Conservation (phyloP, 2,113 vertebrate genomes). For the Semicossyphus pulcher region DNA sequence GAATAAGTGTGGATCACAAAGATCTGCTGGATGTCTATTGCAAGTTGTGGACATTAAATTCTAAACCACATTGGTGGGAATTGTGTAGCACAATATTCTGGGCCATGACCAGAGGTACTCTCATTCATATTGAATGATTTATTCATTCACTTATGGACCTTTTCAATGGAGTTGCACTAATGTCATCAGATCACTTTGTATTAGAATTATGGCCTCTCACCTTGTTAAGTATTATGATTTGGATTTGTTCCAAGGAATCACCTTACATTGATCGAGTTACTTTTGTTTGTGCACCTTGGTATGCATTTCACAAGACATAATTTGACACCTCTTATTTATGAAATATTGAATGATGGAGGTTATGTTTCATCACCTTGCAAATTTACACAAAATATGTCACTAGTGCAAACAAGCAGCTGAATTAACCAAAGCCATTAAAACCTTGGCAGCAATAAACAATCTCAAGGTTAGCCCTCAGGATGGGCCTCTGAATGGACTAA, state of each 20-base stretch:
- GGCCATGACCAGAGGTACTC: too few relatives aligned
- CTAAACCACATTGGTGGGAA: too few relatives aligned
- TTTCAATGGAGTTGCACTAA: not conserved
- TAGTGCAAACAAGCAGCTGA: constrained; percentile 37
- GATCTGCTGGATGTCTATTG: too few relatives aligned
- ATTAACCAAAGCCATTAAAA: constrained; percentile 58
- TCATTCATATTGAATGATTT: too few relatives aligned
- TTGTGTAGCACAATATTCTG: too few relatives aligned
- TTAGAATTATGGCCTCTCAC: not conserved
- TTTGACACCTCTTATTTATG: not conserved
- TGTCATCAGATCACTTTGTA: not conserved
- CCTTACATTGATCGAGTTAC: not conserved
- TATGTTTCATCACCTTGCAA: not conserved
- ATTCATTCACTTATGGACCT: too few relatives aligned
- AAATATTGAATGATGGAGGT: not conserved
- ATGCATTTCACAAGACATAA: not conserved
- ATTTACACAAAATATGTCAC: constrained; percentile 14
- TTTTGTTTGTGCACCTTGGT: not conserved
- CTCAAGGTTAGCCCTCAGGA: constrained; percentile 13
- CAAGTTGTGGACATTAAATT: too few relatives aligned
- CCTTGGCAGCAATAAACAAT: constrained; percentile 45
- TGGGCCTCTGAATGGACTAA: constrained; percentile 44
- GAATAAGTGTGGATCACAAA: too few relatives aligned
- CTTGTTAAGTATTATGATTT: not conserved
- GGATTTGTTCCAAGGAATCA: not conserved